Evolutionary conservation across 2,888 invertebrate species (phyloP), one percentile per base, ranked within the genome.

Genomic region (Limnephilus rhombicus): DNA sequence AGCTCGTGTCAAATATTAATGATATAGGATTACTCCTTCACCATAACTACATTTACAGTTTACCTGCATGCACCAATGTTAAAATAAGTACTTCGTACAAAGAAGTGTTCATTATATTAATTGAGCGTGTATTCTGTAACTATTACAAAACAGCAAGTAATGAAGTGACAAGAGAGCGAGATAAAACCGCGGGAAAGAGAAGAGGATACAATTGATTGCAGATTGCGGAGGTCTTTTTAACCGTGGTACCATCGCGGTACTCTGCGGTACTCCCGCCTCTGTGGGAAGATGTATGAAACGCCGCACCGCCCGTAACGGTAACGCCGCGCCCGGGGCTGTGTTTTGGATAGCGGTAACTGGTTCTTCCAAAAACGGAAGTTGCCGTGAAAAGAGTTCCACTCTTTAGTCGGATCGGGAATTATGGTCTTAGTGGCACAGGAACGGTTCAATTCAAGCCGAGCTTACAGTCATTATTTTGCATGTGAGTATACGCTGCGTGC

Each of bases 361-460:
- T 89, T 89, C 68, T 89, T 53, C 88, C 88, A 15, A 80, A 89
- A 89, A 89, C 88, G 88, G 88, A 89, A 89, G 88, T 80, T 89
- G 80, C n/a, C 24, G 45, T 49, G 80, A n/a, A 89, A 86, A 86
- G 45, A 37, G 31, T 80, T 18, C 9, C 68, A 18, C 80, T 53
- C 34, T 89, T 88, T 89, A 80, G 80, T 80, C 88, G 88, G 80
- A 68, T 68, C 68, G 68, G 68, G 68, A 68, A 68, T 68, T 24
- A 24, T 68, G 68, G 68, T 9, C n/a, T 24, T n/a, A 68, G 68
- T 68, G 29, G 86, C 49, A 53, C 49, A 68, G 29, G 31, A 53
- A 87, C 24, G 87, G 87, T 87, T 45, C 45, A 53, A 31, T 53
- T 68, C 68, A 24, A 68, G 68, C 68, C 68, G 7, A 24, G 68